A percentile compares a stretch with the other conserved stretches of the same genome.
These are phyloP conservation scores for Scomber colias DNA, from an alignment of 2,113 vertebrate genomes.

Conservation along the genomic window DNA sequence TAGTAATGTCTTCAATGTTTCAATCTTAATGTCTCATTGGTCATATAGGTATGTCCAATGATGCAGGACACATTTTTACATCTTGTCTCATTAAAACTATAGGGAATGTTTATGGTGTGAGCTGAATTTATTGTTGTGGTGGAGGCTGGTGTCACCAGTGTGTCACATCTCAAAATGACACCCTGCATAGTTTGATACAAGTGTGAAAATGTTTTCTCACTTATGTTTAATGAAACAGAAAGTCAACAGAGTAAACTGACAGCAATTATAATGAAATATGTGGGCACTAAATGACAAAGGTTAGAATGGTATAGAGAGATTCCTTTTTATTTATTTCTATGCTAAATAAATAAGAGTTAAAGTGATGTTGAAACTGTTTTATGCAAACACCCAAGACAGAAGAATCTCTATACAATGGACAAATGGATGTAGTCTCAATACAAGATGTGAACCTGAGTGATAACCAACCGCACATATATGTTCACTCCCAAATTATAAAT, in stretches of 20 bases:
- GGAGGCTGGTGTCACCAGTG: neutral
- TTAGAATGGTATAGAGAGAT: neutral
- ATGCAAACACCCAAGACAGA: neutral
- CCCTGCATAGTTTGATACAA: neutral
- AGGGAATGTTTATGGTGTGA: slow-evolving; percentile 28
- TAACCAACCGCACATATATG: slow-evolving; percentile 11
- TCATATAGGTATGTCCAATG: slow-evolving; percentile 17
- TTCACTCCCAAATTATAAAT: slow-evolving; percentile 16
- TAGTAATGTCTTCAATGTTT: slow-evolving; percentile 1
- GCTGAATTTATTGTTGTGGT: slow-evolving; percentile 24
- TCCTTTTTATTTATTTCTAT: neutral
- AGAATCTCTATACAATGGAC: neutral
- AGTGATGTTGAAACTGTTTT: neutral
- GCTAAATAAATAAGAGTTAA: slow-evolving; percentile 1
- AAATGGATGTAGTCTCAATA: neutral
- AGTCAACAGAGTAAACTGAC: neutral
- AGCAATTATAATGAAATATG: slow-evolving; percentile 5
- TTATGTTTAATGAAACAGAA: slow-evolving; percentile 31
- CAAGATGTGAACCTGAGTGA: slow-evolving; percentile 1
- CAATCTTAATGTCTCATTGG: slow-evolving; percentile 26
- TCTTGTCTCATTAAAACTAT: slow-evolving; percentile 31
- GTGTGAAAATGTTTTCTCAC: neutral
- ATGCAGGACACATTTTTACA: slow-evolving; percentile 7
- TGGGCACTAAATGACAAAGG: neutral
- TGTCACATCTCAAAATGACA: slow-evolving; percentile 7